Base-by-base conservation (phyloP, 2,797 vertebrate genomes). In the Halcyon badia region DNA sequence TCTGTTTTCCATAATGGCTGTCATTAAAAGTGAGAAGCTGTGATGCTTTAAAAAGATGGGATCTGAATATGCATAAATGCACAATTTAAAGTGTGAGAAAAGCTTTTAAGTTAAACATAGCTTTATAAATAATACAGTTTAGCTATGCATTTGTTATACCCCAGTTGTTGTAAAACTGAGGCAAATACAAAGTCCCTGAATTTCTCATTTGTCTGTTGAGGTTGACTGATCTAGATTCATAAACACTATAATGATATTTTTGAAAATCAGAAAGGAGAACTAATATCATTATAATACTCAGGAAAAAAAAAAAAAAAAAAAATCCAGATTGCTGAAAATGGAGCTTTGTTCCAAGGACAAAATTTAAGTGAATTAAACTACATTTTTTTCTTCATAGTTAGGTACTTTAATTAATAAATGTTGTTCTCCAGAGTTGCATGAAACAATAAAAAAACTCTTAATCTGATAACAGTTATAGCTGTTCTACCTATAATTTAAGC, bases 141-240 rank as follows among this genome's bases (percentile, higher is more conserved):
- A 69, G 24, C 31, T 64, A 21, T 77, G n/a, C 33, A 68, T 79
- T 87, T 80, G 46, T 92, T 96, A 83, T 57, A 83, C 30, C 80
- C 37, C 35, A 78, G n/a, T 92, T 95, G 26, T 49, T 10, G 10
- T 93, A 93, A 94, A 92, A 86, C 48, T 60, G 68, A 57, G 76
- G 60, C 22, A 91, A 73, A 86, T 89, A 86, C 31, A 14, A 89
- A 82, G 71, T 73, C 44, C 16, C 19, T 39, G 70, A 89, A 91
- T 84, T 89, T 90, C 58, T 93, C 37, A 90, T 87, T 94, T 95
- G 52, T 37, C 64, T 89, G 75, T 82, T 21, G 15, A 94, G 65
- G 73, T 46, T 94, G 85, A 33, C 24, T 62, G 65, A 57, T 84
- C 92, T 86, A 46, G 11, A 90, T 96, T 91, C 73, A 78, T 65